Evolutionary conservation across 2,797 vertebrate genomes (phyloP).

Genomic region (Rhabdophis nuchalis): DNA sequence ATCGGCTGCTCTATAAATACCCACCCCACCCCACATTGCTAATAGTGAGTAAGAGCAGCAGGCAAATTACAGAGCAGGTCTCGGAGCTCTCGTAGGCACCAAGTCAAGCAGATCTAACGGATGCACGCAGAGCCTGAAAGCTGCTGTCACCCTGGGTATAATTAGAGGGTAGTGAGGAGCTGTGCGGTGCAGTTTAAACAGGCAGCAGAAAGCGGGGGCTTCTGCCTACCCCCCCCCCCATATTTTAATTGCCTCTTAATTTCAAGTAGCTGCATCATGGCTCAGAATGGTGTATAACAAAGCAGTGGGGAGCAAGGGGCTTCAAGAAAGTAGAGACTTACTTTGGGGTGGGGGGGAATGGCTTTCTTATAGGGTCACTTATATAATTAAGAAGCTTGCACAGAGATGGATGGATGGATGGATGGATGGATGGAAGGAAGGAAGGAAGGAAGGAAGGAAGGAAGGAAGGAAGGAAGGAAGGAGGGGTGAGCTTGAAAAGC

Average conservation of each 20-base stretch:
- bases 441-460: too few relatives aligned
- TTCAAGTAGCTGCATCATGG: conserved; percentile 3
- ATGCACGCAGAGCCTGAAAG: conserved; percentile 17
- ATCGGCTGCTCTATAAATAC: conserved; percentile 27
- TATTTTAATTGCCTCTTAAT: conserved; percentile 33
- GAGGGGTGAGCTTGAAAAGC: neutral
- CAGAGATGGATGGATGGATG: neutral
- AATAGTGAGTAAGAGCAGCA: conserved; percentile 34
- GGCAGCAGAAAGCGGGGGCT: conserved; percentile 18
- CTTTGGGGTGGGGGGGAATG: neutral
- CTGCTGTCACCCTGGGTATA: conserved; percentile 33
- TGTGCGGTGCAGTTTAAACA: conserved; percentile 39
- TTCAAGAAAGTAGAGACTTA: neutral
- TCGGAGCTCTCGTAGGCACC: neutral
- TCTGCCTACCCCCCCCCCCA: conserved; percentile 1
- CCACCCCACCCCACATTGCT: neutral
- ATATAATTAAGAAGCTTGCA: neutral
- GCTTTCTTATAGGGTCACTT: neutral
- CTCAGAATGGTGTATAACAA: conserved; percentile 4
- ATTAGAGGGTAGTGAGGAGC: conserved; percentile 40
- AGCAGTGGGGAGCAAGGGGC: neutral
- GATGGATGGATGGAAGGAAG: neutral
- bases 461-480: neutral
- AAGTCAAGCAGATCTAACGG: conserved; percentile 27
- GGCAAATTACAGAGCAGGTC: conserved; percentile 39